Evolutionary conservation across 1,140 invertebrate species (phyloP).

Genomic region (Drosophila equinoxialis): DNA sequence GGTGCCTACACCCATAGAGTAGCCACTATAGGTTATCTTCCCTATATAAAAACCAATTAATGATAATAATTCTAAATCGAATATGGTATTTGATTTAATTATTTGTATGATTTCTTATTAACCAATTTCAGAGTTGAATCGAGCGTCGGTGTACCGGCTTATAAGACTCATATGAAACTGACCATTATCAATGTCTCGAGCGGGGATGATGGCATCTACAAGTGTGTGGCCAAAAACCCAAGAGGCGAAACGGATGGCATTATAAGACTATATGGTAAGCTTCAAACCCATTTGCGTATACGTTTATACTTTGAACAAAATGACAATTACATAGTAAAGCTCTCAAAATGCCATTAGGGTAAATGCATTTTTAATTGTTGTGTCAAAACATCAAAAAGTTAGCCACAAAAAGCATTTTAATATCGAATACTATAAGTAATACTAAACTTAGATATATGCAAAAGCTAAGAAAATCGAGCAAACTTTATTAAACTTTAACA

Average conservation of each 20-base stretch:
- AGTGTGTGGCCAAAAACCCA: conserved; percentile 95
- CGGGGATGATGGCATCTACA: conserved; percentile 93
- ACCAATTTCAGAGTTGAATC: conserved; percentile 84
- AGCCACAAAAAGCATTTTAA: conserved; percentile 21
- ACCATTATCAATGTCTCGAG: conserved; percentile 90
- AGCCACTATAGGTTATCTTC: too few relatives aligned
- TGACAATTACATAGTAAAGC: conserved; percentile 5
- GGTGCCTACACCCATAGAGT: too few relatives aligned
- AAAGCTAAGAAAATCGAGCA: too few relatives aligned
- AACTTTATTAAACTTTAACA: conserved; percentile 23
- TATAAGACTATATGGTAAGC: conserved; percentile 95
- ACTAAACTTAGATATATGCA: not conserved
- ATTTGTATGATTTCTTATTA: not conserved
- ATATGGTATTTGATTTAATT: not conserved
- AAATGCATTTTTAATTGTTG: conserved; percentile 40
- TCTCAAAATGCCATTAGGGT: conserved; percentile 26
- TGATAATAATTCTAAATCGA: too few relatives aligned
- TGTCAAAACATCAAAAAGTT: not conserved
- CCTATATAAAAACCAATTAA: too few relatives aligned
- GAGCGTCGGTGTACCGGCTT: conserved; percentile 87
- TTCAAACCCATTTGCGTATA: not conserved
- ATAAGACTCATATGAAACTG: conserved; percentile 93
- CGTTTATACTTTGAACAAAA: not conserved
- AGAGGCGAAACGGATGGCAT: conserved; percentile 95
- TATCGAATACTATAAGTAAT: not conserved